A percentile compares a stretch with the other conserved stretches of the same genome.
Conservation (phyloP, 2,797 vertebrate genomes). For the Bucorvus abyssinicus region DNA sequence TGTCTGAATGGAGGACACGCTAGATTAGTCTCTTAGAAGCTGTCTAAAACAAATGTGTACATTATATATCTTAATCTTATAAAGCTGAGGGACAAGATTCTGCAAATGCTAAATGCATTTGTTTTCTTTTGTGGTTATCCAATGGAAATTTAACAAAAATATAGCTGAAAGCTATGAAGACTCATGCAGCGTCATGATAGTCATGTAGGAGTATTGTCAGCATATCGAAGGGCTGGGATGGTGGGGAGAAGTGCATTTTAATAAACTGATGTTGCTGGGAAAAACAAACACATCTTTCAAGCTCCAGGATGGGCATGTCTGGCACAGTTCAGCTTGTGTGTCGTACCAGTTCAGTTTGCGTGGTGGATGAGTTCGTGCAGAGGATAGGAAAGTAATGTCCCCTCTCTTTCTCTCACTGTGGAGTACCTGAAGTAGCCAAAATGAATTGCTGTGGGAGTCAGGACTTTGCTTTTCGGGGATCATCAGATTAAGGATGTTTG, state of each 20-base stretch:
- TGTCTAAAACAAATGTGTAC: not conserved
- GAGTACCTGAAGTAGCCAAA: not conserved
- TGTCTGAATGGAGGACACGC: not conserved
- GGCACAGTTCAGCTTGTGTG: not conserved
- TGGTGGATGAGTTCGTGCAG: not conserved
- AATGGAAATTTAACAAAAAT: not conserved
- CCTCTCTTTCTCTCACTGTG: not conserved
- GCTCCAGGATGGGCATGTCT: not conserved
- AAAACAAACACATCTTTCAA: not conserved
- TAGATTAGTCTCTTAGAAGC: not conserved
- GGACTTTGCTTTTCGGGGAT: not conserved
- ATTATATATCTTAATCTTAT: not conserved
- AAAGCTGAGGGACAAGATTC: not conserved
- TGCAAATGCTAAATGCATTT: not conserved
- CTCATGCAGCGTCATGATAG: not conserved
- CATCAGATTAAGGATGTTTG: not conserved
- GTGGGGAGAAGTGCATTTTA: not conserved
- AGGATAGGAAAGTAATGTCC: not conserved
- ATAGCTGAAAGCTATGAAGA: not conserved
- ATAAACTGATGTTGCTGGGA: not conserved
- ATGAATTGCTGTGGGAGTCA: not conserved
- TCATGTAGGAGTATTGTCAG: not conserved
- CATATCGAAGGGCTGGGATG: not conserved
- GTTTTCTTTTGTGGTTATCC: not conserved
- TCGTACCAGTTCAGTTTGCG: not conserved